A percentile compares a stretch with the other conserved stretches of the same genome.
Conservation (phyloP, 2,113 vertebrate genomes). For the Pristiophorus japonicus region DNA sequence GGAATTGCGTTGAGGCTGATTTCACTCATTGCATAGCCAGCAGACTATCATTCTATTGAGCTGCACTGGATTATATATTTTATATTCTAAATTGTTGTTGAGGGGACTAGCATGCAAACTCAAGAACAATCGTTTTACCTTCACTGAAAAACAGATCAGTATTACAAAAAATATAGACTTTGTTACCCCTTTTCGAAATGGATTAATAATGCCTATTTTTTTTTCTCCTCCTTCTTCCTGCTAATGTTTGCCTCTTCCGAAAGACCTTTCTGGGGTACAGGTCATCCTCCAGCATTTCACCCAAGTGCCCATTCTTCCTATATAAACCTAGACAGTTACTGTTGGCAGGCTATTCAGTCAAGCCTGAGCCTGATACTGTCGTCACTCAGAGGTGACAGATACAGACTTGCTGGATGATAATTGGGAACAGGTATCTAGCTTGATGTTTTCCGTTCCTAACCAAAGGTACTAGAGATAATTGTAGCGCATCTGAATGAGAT, state of each 20-base stretch:
- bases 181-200: background rate
- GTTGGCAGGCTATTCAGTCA: background rate
- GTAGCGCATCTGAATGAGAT: background rate
- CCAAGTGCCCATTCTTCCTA: background rate
- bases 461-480: background rate
- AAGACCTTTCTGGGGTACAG: background rate
- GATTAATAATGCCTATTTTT: background rate
- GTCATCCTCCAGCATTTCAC: background rate
- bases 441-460: background rate
- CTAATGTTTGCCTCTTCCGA: background rate
- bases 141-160: background rate
- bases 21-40: background rate
- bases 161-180: background rate
- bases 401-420: background rate
- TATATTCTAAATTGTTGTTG: background rate
- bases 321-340: background rate
- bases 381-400: background rate
- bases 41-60: background rate
- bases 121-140: no score
- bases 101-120: background rate
- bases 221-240: background rate
- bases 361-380: background rate
- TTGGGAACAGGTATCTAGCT: background rate
- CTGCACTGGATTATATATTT: background rate
- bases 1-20: background rate